Conservation (phyloP, 2,888 invertebrate species). For the Ichneumoninae sp. region DNA sequence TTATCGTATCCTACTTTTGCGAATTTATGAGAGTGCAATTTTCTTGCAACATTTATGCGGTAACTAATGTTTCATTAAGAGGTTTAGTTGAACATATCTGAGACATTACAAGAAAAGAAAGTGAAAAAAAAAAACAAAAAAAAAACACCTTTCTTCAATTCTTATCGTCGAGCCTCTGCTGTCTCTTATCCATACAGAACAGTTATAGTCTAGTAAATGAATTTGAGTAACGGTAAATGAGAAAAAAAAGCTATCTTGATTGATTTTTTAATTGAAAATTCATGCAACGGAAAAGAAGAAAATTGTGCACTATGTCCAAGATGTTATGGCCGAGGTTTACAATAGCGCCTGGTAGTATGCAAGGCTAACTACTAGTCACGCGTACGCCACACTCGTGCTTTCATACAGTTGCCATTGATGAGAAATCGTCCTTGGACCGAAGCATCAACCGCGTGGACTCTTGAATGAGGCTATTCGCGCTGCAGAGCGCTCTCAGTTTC, state of each 20-base stretch:
- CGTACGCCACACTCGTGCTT: conserved; percentile 20
- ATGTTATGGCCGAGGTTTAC: neutral
- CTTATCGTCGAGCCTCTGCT: too few species aligned
- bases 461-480: neutral
- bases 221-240: neutral
- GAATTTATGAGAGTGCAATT: conserved; percentile 10
- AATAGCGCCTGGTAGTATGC: conserved; percentile 27
- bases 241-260: neutral
- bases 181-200: neutral
- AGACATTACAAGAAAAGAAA: neutral
- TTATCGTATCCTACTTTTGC: conserved; percentile 18
- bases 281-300: neutral
- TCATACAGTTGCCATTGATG: conserved; percentile 52
- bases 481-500: conserved; percentile 12
- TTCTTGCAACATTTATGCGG: conserved; percentile 35
- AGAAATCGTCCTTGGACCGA: conserved; percentile 59
- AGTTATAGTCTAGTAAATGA: neutral
- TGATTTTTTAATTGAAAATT: neutral
- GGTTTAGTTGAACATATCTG: neutral
- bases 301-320: neutral
- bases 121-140: too few species aligned
- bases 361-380: conserved; percentile 31
- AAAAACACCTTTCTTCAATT: neutral
- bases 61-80: conserved; percentile 44
- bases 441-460: conserved; percentile 46